Base-by-base conservation (phyloP, 2,113 vertebrate species). In the Indicator maculatus region DNA sequence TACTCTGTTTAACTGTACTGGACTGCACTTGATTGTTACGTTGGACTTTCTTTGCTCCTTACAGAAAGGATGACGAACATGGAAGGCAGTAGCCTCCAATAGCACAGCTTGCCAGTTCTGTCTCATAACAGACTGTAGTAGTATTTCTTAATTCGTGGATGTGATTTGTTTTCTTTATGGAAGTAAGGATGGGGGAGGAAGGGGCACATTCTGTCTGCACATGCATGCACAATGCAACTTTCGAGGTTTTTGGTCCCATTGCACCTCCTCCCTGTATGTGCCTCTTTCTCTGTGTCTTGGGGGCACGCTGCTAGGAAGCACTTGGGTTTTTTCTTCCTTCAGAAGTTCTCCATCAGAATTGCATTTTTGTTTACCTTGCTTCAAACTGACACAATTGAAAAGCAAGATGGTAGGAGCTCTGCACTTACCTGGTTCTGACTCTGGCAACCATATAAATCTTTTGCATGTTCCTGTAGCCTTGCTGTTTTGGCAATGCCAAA, bases 241-340 rank as follows among this genome's bases (percentile, higher is more conserved):
- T 41, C 28, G 38, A 27, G 2, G 2, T 74, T 72, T 18, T 18
- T 38, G 27, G 41, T 89, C 16, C 16, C 13, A 1, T 10, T 21
- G 3, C 15, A 26, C n/a, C 20, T 13, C 11, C 13, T 50, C 15
- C 12, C 13, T 55, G 50, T 47, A 31, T 3, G 3, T 1, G 0
- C 19, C 8, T 33, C 28, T 5, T 87, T 9, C 24, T 15, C 30
- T 72, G 8, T 63, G 52, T 20, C 39, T 26, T 31, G 19, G 38
- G 19, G 15, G 3, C 12, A 41, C 19, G 27, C 44, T 82, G 20
- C n/a, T 27, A 13, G 47, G 55, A 39, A 63, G 38, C 16, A 31
- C 3, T 60, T 11, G 6, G 3, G 12, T 31, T 38, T 65, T 31
- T 38, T 65, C 11, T 53, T 45, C 50, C n/a, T 38, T 66, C 21